These are phyloP conservation scores for Liolophura sinensis DNA, from an alignment of 1,140 invertebrate genomes.

Conservation along the genomic window DNA sequence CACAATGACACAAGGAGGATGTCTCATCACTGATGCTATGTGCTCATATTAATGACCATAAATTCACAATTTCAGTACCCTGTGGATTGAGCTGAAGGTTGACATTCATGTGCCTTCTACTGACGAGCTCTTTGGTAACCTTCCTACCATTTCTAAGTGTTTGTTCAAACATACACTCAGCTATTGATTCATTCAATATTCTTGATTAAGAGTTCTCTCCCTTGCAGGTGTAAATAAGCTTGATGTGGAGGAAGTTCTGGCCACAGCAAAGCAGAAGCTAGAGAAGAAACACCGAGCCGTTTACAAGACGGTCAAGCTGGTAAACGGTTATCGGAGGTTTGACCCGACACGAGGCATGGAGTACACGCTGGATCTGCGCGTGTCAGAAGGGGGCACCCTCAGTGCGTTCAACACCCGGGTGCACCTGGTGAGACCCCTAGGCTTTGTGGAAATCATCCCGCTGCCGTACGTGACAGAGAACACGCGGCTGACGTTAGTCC, in stretches of 20 bases:
- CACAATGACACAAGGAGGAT: too few relatives aligned
- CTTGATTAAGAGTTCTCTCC: slow-evolving; percentile 2
- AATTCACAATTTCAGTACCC: too few relatives aligned
- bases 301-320: slow-evolving; percentile 59
- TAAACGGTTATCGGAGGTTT: slow-evolving; percentile 83
- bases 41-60: too few relatives aligned
- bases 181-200: too few relatives aligned
- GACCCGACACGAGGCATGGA: slow-evolving; percentile 87
- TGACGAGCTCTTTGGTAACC: too few relatives aligned
- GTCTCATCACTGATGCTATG: too few relatives aligned
- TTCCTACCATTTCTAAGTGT: too few relatives aligned
- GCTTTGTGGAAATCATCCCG: slow-evolving; percentile 80
- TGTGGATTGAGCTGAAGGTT: too few relatives aligned
- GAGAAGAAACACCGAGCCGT: slow-evolving; percentile 63
- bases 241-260: slow-evolving; percentile 72
- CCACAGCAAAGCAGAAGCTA: slow-evolving; percentile 64
- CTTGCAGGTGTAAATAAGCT: slow-evolving; percentile 63
- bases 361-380: slow-evolving; percentile 77
- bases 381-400: slow-evolving; percentile 40
- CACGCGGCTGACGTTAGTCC: slow-evolving; percentile 74
- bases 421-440: slow-evolving; percentile 70
- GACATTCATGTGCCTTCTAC: too few relatives aligned
- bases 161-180: too few relatives aligned
- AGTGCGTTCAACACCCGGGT: slow-evolving; percentile 48
- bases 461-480: slow-evolving; percentile 92